Conservation (phyloP, 2,888 invertebrate species). For the Arrhopalites spinosus region DNA sequence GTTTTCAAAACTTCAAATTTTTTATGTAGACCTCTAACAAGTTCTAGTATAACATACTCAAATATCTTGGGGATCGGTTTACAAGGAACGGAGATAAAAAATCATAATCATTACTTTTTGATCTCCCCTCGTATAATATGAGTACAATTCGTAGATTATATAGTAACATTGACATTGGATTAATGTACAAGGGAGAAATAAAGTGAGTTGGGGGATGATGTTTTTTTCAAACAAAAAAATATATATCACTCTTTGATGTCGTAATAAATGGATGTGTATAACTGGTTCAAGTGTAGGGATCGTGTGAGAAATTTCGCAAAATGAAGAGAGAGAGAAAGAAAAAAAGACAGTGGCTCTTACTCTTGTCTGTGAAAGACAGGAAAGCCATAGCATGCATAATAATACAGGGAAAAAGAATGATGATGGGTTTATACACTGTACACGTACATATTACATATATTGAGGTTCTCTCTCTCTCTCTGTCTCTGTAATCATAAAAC, state of each 20-base stretch:
- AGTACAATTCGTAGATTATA: too few species aligned
- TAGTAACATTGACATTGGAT: background rate
- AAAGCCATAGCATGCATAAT: background rate
- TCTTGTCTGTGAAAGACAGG: background rate
- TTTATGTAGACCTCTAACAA: too few species aligned
- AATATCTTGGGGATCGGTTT: too few species aligned
- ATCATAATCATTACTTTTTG: too few species aligned
- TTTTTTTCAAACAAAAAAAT: too few species aligned
- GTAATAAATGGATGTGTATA: conserved; percentile 4
- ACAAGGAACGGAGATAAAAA: too few species aligned
- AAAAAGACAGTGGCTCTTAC: background rate
- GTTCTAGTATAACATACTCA: too few species aligned
- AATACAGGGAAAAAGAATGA: background rate
- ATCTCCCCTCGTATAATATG: too few species aligned
- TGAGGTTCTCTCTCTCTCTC: too few species aligned
- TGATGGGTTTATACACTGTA: background rate
- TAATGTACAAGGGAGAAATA: background rate
- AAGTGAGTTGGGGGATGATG: background rate
- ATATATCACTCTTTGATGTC: background rate
- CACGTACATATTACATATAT: background rate
- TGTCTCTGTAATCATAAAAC: too few species aligned
- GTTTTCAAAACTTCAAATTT: too few species aligned
- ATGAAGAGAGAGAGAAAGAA: background rate
- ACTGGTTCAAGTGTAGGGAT: conserved; percentile 20
- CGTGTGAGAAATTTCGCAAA: background rate